Base-by-base conservation (phyloP, 2,797 vertebrate species). In the Phyllotis vaccarum region DNA sequence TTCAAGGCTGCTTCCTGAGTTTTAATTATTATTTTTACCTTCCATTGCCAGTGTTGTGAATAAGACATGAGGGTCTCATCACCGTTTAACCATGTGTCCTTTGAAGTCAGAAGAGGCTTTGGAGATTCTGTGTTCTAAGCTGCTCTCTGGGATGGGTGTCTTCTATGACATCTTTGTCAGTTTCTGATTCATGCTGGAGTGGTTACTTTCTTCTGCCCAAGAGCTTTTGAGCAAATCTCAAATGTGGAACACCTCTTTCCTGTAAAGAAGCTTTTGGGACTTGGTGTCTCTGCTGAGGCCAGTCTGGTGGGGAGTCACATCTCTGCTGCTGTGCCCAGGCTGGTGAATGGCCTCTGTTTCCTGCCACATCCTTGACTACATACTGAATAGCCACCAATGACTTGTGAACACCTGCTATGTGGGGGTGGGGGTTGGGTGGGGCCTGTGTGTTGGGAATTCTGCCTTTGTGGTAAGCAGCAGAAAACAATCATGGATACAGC, bases 201-300 rank as follows among this genome's bases (percentile, higher is more conserved):
- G 2, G 5, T 64, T 2, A 27, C 52, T 49, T 9, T 52, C 12
- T 2, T 10, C 4, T 78, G 83, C 11, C 21, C n/a, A 2, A 2
- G 9, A 0, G 14, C 22, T 21, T 86, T 79, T 27, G 46, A 40
- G 54, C 58, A 54, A 3, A 6, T 54, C 24, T 40, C 21, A 0
- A 43, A 24, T 22, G 0, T 0, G 0, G 37, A 7, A 37, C 10
- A 0, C 7, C n/a, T 16, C 79, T 43, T 27, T 27, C 27, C 34
- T 37, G 7, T 27, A 31, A 9, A 64, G 22, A 6, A 27, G 29
- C 11, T 43, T n/a, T 54, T 31, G 3, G 27, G 46, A 5, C 22
- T 43, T 2, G 75, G 66, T 49, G 0, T 27, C 0, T 31, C 2
- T 40, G 52, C n/a, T 12, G 0, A n/a, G 75, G 74, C 37, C 22